These are phyloP conservation scores for Pristionchus entomophagus DNA, from an alignment of 2,888 invertebrate species.

Conservation along the genomic window DNA sequence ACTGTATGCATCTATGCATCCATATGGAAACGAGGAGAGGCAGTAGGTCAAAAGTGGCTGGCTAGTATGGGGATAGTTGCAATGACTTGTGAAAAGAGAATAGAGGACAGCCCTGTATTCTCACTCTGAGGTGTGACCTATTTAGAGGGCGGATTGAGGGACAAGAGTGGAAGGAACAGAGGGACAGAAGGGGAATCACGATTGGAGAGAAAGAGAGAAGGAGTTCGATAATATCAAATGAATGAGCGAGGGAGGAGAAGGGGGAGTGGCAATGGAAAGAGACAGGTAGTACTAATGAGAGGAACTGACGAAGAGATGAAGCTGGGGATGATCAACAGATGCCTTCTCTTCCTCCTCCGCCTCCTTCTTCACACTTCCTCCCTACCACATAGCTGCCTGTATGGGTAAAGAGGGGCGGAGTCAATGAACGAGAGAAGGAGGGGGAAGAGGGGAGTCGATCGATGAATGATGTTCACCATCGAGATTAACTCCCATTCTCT, in stretches of 20 bases:
- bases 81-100: neutral
- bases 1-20: neutral
- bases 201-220: neutral
- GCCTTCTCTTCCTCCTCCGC: neutral
- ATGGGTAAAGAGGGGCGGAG: constrained; percentile 28
- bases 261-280: neutral
- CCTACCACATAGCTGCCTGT: constrained; percentile 27
- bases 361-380: neutral
- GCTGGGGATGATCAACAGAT: neutral
- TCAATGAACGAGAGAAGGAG: neutral
- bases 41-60: constrained; percentile 25
- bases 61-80: neutral
- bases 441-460: constrained; percentile 10
- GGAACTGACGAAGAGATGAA: neutral
- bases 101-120: neutral
- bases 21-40: neutral
- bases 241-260: too few species aligned
- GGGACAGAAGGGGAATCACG: neutral
- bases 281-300: neutral
- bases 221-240: neutral
- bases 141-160: constrained; percentile 22
- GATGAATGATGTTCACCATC: neutral
- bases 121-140: constrained; percentile 39
- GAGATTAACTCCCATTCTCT: neutral
- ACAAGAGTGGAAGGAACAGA: neutral